Conservation (phyloP, 2,888 invertebrate genomes). For the Acanthosepion pharaonis region DNA sequence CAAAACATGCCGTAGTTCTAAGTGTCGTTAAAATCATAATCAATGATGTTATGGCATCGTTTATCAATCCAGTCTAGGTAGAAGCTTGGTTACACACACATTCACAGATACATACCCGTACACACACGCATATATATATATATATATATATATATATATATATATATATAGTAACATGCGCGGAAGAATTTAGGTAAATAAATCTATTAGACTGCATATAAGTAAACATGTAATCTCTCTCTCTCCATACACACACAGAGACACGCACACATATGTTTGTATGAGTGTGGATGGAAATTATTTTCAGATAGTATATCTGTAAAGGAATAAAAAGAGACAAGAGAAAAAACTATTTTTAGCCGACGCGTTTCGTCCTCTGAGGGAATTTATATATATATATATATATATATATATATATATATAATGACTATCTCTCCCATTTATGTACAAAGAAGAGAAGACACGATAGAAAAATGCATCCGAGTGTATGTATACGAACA, state of each 20-base stretch:
- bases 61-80: not conserved
- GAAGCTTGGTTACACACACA: not conserved
- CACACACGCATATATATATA: not conserved
- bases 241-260: not conserved
- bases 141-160: conserved; percentile 33
- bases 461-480: no score
- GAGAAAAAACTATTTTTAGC: no score
- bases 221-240: not conserved
- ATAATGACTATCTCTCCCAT: not conserved
- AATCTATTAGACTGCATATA: not conserved
- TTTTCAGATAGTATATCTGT: no score
- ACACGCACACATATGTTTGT: not conserved
- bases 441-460: no score
- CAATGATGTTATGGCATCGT: not conserved
- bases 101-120: not conserved
- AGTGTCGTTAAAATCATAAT: not conserved
- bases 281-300: no score
- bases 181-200: not conserved
- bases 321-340: no score
- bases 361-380: no score
- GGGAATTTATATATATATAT: not conserved
- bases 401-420: not conserved
- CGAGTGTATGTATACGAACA: not conserved
- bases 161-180: not conserved
- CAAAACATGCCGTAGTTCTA: not conserved